These are phyloP conservation scores for Apostichopus californicus DNA, from an alignment of 35 echinoderm and acorn worm genomes.

Conservation along the genomic window DNA sequence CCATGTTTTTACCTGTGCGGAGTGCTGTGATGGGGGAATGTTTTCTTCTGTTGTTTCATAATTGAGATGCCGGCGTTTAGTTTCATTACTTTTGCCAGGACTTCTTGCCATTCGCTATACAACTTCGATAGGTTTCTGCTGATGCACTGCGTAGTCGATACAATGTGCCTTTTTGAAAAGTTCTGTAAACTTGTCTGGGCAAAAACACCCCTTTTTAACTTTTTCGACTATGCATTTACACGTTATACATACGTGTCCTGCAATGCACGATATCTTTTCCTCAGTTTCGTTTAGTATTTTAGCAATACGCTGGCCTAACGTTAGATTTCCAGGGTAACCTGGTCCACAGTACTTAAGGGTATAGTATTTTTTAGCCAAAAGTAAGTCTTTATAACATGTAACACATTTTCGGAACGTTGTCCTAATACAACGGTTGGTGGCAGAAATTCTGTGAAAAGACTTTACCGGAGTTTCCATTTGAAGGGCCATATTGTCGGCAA, in stretches of 20 bases:
- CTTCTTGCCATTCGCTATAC: conserved; percentile 14
- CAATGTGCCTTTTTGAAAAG: not conserved
- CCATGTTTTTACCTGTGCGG: not conserved
- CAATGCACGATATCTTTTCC: not conserved
- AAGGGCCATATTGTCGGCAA: no score
- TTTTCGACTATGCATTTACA: not conserved
- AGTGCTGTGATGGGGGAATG: not conserved
- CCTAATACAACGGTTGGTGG: not conserved
- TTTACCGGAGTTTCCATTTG: conserved; percentile 1
- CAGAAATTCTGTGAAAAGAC: not conserved
- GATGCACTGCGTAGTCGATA: not conserved
- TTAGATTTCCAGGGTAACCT: not conserved
- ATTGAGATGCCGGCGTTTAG: conserved; percentile 15
- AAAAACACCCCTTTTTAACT: not conserved
- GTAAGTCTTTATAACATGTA: not conserved
- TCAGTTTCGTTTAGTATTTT: not conserved
- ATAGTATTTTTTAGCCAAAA: conserved; percentile 9
- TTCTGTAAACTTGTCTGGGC: not conserved
- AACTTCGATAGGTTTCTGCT: not conserved
- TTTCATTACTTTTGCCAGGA: not conserved
- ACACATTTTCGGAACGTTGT: conserved; percentile 8
- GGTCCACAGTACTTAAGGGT: not conserved
- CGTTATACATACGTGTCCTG: not conserved
- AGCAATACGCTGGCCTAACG: not conserved
- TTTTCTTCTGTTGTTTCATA: conserved; percentile 6